Conservation (phyloP, 2,888 invertebrate genomes). For the Fragum whitleyi region DNA sequence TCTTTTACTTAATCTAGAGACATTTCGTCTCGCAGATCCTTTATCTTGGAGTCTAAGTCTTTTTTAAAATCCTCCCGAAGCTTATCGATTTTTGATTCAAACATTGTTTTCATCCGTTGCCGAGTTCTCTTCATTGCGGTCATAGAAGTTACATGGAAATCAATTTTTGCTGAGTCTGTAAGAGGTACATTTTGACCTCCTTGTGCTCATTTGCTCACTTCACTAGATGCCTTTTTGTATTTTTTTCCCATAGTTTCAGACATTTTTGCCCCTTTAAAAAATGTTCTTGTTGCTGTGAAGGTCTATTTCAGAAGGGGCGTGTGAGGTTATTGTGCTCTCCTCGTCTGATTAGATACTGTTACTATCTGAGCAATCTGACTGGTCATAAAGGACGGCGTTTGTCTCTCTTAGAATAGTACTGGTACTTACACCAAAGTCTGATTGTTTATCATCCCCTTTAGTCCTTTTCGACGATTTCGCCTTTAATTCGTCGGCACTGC, state of each 20-base stretch:
- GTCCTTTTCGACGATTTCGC: too few relatives aligned
- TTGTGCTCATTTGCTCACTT: not conserved
- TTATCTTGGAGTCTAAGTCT: conserved; percentile 15
- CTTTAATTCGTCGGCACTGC: not conserved
- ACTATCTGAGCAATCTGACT: not conserved
- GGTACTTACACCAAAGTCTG: not conserved
- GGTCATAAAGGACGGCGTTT: not conserved
- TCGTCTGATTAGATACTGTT: too few relatives aligned
- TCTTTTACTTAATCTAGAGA: not conserved
- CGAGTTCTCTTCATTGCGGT: not conserved
- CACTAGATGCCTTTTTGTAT: too few relatives aligned
- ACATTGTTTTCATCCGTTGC: not conserved
- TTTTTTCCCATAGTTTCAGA: too few relatives aligned
- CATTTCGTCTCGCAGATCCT: too few relatives aligned
- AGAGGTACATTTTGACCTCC: not conserved
- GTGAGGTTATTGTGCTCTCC: too few relatives aligned
- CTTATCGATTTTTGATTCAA: conserved; percentile 1
- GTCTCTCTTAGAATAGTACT: not conserved
- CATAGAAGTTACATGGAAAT: not conserved
- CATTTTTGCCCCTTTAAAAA: too few relatives aligned
- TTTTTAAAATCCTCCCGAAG: not conserved
- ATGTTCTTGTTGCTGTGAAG: not conserved
- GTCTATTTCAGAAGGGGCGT: not conserved
- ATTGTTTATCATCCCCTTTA: too few relatives aligned
- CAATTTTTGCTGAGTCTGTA: not conserved